A percentile compares a stretch with the other conserved stretches of the same genome.
Evolutionary conservation across 2,888 invertebrate species (phyloP).

Genomic region (Hymenopus coronatus): DNA sequence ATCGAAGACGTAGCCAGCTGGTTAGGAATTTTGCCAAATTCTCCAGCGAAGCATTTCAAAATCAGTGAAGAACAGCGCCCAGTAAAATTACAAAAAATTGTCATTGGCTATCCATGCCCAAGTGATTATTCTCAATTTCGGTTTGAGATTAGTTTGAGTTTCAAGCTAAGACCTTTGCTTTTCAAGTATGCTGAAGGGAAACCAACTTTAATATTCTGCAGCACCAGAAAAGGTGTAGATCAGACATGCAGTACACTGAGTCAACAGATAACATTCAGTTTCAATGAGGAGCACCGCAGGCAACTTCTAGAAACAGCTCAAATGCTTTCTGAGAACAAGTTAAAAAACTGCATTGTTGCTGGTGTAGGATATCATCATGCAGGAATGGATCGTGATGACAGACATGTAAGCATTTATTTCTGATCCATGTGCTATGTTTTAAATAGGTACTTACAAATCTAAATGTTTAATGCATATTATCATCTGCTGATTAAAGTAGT

Average conservation of each 20-base stretch:
- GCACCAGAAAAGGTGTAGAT: slow-evolving; percentile 69
- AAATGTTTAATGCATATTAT: too few relatives aligned
- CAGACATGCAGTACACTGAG: slow-evolving; percentile 65
- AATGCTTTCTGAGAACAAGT: slow-evolving; percentile 49
- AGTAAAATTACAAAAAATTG: slow-evolving; percentile 67
- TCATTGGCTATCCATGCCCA: slow-evolving; percentile 65
- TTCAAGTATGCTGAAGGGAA: slow-evolving; percentile 68
- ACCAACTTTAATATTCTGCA: slow-evolving; percentile 72
- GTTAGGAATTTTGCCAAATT: slow-evolving; percentile 54
- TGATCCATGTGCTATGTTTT: not conserved
- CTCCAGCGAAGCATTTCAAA: slow-evolving; percentile 54
- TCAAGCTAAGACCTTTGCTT: slow-evolving; percentile 67
- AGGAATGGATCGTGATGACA: slow-evolving; percentile 64
- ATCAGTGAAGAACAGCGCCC: slow-evolving; percentile 71
- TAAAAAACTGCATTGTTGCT: slow-evolving; percentile 52
- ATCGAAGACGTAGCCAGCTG: slow-evolving; percentile 71
- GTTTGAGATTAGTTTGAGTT: slow-evolving; percentile 75
- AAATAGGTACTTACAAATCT: too few relatives aligned
- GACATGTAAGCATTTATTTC: slow-evolving; percentile 43
- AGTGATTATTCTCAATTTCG: slow-evolving; percentile 61
- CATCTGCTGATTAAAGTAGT: too few relatives aligned
- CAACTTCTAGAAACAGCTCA: slow-evolving; percentile 48
- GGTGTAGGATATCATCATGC: slow-evolving; percentile 81
- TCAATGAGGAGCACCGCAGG: slow-evolving; percentile 54
- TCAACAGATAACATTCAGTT: slow-evolving; percentile 57